Conservation (phyloP, 2,888 invertebrate species). For the Microctonus hyperodae region DNA sequence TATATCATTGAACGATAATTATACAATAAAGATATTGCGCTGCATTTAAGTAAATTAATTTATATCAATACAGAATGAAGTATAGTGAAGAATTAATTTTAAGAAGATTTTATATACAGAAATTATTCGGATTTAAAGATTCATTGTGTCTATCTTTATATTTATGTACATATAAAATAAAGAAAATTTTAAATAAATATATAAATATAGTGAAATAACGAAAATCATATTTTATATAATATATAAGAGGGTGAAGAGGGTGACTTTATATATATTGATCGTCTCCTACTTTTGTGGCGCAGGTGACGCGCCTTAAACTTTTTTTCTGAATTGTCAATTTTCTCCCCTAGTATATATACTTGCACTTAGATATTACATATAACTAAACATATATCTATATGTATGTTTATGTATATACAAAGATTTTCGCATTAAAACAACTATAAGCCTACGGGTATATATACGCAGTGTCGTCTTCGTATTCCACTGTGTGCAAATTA, state of each 20-base stretch:
- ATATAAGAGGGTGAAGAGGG: constrained; percentile 2
- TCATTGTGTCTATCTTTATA: no score
- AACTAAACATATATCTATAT: neutral
- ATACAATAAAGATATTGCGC: no score
- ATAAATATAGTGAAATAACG: constrained; percentile 8
- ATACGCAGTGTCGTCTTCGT: neutral
- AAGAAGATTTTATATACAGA: no score
- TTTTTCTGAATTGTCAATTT: constrained; percentile 46
- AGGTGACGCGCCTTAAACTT: constrained; percentile 43
- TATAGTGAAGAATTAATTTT: no score
- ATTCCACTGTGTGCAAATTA: constrained; percentile 28
- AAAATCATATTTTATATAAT: neutral
- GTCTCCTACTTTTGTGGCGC: constrained; percentile 31
- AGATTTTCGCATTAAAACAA: constrained; percentile 20
- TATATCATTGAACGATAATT: no score
- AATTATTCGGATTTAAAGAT: no score
- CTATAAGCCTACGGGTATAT: constrained; percentile 7
- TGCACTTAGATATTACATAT: constrained; percentile 8
- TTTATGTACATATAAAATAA: no score
- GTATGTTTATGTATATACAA: neutral
- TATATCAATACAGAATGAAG: no score
- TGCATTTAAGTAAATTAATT: no score
- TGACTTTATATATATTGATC: constrained; percentile 15
- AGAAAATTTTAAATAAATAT: no score
- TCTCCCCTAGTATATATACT: constrained; percentile 25